Conservation (phyloP, 2,797 vertebrate species). For the Amblyopsis hoosieri region DNA sequence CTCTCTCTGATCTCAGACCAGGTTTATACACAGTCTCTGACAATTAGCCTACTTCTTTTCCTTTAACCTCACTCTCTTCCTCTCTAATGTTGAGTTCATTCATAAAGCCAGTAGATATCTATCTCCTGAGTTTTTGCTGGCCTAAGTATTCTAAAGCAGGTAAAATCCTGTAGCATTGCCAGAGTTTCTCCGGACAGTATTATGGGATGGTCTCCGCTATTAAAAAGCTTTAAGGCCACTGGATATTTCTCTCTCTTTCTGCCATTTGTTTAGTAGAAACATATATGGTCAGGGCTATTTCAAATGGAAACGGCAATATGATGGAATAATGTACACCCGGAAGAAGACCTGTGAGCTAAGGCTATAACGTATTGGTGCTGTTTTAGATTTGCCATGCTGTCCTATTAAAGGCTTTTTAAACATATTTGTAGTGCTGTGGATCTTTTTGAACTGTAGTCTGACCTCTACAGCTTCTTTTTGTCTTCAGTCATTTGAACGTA, state of each 20-base stretch:
- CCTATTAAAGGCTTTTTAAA: too few species aligned
- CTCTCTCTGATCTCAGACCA: neutral
- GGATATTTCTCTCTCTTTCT: neutral
- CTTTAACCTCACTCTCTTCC: neutral
- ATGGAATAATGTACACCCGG: neutral
- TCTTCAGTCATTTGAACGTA: too few species aligned
- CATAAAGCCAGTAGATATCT: conserved; percentile 7
- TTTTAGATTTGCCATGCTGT: too few species aligned
- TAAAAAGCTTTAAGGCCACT: conserved; percentile 9
- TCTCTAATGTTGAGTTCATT: conserved; percentile 2
- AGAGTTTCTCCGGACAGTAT: conserved; percentile 8
- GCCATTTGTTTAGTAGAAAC: conserved; percentile 11
- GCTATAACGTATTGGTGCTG: too few species aligned
- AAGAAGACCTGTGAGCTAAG: too few species aligned
- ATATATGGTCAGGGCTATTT: conserved; percentile 16
- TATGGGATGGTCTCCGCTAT: conserved; percentile 16
- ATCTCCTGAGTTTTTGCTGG: conserved; percentile 8
- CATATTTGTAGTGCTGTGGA: too few species aligned
- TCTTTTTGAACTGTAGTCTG: too few species aligned
- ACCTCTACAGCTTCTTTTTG: too few species aligned
- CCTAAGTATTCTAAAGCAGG: conserved; percentile 17
- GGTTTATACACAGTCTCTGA: neutral
- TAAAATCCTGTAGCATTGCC: conserved; percentile 16
- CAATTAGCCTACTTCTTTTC: too few species aligned
- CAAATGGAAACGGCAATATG: neutral